These are phyloP conservation scores for Cremastinae sp. DNA, from an alignment of 2,888 invertebrate species.

Conservation along the genomic window DNA sequence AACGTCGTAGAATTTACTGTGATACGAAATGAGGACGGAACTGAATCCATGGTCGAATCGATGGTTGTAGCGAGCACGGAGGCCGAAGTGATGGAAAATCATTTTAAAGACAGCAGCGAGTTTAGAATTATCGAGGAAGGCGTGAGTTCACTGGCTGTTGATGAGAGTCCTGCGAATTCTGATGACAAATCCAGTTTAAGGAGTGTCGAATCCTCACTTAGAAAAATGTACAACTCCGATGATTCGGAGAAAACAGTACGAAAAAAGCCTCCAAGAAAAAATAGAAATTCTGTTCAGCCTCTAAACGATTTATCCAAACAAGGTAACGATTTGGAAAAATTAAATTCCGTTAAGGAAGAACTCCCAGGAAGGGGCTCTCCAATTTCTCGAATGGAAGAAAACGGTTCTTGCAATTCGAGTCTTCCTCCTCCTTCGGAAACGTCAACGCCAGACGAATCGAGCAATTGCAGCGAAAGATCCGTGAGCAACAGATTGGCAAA, in stretches of 20 bases:
- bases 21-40: conserved; percentile 71
- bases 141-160: conserved; percentile 64
- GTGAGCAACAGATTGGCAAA: conserved; percentile 20
- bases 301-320: conserved; percentile 1
- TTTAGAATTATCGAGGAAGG: conserved; percentile 64
- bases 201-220: neutral
- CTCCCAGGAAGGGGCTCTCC: neutral
- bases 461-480: conserved; percentile 42
- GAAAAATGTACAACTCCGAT: conserved; percentile 61
- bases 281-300: neutral
- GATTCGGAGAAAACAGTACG: conserved; percentile 40
- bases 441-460: conserved; percentile 28
- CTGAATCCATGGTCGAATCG: conserved; percentile 68
- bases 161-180: conserved; percentile 39
- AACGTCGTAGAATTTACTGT: conserved; percentile 73
- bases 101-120: conserved; percentile 55
- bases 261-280: conserved; percentile 25
- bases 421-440: neutral
- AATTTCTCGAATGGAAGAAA: conserved; percentile 30
- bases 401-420: conserved; percentile 38
- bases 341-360: conserved; percentile 29
- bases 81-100: conserved; percentile 42
- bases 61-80: conserved; percentile 46
- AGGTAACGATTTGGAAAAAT: neutral
- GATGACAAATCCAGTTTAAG: neutral